Conservation (phyloP, 2,113 vertebrate genomes). For the Petroica traversi region DNA sequence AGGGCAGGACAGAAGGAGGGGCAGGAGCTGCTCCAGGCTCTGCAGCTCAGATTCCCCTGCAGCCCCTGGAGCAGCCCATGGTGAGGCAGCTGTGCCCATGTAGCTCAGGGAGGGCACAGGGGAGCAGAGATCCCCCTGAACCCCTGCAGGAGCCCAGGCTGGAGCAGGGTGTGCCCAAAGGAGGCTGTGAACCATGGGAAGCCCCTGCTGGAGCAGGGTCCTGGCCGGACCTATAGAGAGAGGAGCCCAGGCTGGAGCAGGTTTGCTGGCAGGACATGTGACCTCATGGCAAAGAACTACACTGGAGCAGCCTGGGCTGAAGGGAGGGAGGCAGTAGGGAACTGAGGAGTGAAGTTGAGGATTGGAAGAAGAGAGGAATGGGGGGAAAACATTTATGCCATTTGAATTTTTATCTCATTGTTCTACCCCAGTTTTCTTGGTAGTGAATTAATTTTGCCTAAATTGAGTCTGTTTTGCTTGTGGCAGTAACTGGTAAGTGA, state of each 20-base stretch:
- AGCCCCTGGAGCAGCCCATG: neutral
- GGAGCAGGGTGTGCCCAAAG: neutral
- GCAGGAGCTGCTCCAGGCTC: neutral
- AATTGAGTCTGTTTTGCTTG: too few species aligned
- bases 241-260: neutral
- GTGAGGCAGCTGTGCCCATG: neutral
- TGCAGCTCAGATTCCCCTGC: neutral
- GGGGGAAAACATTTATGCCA: neutral
- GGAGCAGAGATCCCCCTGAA: neutral
- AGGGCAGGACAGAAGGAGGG: neutral
- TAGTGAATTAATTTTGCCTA: neutral
- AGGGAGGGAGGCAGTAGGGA: neutral
- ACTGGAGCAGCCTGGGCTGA: neutral
- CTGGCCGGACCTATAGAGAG: neutral
- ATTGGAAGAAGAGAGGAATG: fast-evolving
- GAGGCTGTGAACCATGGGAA: fast-evolving
- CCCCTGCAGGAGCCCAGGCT: neutral
- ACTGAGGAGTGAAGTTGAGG: neutral
- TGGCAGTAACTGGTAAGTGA: too few species aligned
- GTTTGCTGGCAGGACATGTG: neutral
- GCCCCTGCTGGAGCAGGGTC: fast-evolving
- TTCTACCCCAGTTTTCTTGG: neutral
- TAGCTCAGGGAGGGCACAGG: neutral
- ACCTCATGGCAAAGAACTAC: fast-evolving
- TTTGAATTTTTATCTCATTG: neutral